A percentile compares a stretch with the other conserved stretches of the same genome.
Evolutionary conservation across 2,888 invertebrate species (phyloP).

Genomic region (Malthinus seriepunctatus): DNA sequence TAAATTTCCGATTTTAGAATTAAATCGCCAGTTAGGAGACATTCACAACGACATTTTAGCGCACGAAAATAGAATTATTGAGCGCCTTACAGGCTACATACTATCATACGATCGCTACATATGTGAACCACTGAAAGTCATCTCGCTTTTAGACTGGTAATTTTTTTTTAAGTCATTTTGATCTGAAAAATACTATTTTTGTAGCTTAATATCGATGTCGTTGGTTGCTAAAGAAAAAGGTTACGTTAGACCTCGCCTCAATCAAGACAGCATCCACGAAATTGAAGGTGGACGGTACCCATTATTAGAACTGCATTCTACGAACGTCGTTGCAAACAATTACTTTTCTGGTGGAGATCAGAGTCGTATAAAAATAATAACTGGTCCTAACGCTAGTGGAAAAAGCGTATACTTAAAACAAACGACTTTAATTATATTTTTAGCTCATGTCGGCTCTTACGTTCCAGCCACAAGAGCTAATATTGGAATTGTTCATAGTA

Average conservation of each 20-base stretch:
- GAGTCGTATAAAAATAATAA: slow-evolving; percentile 74
- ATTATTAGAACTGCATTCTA: slow-evolving; percentile 66
- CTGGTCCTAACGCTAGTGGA: slow-evolving; percentile 90
- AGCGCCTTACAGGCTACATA: slow-evolving; percentile 48
- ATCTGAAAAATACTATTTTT: slow-evolving; percentile 5
- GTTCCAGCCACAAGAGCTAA: slow-evolving; percentile 79
- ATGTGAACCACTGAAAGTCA: slow-evolving; percentile 44
- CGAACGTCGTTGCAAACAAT: slow-evolving; percentile 76
- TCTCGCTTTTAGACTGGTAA: slow-evolving; percentile 50
- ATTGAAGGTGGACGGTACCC: slow-evolving; percentile 69
- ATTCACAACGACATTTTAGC: slow-evolving; percentile 78
- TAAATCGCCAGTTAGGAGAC: slow-evolving; percentile 79
- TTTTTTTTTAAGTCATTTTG: slow-evolving; percentile 2
- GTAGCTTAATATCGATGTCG: slow-evolving; percentile 53
- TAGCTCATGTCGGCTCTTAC: slow-evolving; percentile 89
- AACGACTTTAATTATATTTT: slow-evolving; percentile 74
- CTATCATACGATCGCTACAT: slow-evolving; percentile 48
- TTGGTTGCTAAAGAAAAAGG: slow-evolving; percentile 47
- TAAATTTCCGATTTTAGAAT: slow-evolving; percentile 56
- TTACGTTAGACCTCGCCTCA: slow-evolving; percentile 50
- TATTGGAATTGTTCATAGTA: slow-evolving; percentile 72
- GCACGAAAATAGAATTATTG: slow-evolving; percentile 76
- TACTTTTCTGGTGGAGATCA: slow-evolving; percentile 60
- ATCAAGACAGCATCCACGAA: slow-evolving; percentile 44
- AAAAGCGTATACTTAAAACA: slow-evolving; percentile 93